Evolutionary conservation across 1,140 invertebrate genomes (phyloP), one percentile per base, ranked within the genome.

Genomic region (Nautilus pompilius): DNA sequence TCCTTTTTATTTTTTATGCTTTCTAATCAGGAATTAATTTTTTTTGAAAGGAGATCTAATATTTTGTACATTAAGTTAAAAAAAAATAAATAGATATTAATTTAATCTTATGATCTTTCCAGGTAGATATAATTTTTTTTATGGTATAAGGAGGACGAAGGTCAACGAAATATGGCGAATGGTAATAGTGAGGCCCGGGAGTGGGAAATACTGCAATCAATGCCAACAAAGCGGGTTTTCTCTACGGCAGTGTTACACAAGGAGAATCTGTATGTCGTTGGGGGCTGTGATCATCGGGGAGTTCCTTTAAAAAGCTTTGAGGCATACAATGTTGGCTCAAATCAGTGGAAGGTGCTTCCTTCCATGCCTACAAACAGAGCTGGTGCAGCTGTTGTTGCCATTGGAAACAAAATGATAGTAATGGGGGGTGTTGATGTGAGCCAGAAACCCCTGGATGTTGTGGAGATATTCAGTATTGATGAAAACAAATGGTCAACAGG

Each of bases 251-350:
- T 78, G 8, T 41, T 75, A 8, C 53, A 73, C 53, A 66, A 70
- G 8, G 73, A 70, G 15, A 62, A 66, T 5, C 34, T 82, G 4
- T 82, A 79, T 56, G 69, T 77, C 2, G 63, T 82, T 24, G 80
- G 80, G 22, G 80, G 80, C n/a, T 81, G 80, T 73, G 79, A 82
- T 64, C 66, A 75, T 26, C 68, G 63, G 45, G 80, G 80, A 24
- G 63, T 65, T 20, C 80, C 80, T 22, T 46, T 82, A 4, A 69
- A 77, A 48, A 67, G 60, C 29, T 73, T 77, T 64, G 80, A 82
- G 64, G 67, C 70, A 61, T 82, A 74, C 63, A 68, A 75, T 49
- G 62, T 65, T 22, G 67, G 63, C 32, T 73, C 73, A 54, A 75
- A 76, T 32, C 75, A 74, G 53, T 82, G 79, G 79, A 71, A 69